phyloP scores from a whole-genome alignment of 2,888 invertebrate species.

The Phaedon cochleariae region DNA sequence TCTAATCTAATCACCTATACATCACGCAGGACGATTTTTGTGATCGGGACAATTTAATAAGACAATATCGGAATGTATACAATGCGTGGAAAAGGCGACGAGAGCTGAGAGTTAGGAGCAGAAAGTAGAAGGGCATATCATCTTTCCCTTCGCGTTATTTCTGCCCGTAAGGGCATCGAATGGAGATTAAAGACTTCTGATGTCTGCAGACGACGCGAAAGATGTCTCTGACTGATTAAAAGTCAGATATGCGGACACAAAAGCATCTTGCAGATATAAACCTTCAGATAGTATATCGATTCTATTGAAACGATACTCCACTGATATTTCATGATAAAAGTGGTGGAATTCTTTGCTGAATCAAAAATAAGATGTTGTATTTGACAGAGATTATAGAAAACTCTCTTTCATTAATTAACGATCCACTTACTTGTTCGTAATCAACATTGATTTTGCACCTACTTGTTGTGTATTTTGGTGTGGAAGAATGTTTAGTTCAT shows the following conservation, averaged over 20 bases:
- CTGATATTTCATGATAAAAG: no score
- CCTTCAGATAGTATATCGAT: not conserved
- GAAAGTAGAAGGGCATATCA: not conserved
- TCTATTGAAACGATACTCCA: not conserved
- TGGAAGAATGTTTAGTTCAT: no score
- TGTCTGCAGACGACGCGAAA: not conserved
- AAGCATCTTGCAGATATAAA: not conserved
- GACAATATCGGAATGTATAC: not conserved
- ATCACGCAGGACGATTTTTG: no score
- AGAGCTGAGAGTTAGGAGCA: not conserved
- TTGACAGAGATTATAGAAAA: no score
- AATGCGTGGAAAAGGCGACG: not conserved
- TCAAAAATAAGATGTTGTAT: no score
- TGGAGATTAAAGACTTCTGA: conserved; percentile 47
- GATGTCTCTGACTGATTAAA: conserved; percentile 20
- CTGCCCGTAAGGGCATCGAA: conserved; percentile 46
- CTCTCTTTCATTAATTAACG: no score
- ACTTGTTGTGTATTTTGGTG: no score
- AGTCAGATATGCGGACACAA: conserved; percentile 4
- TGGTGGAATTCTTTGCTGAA: no score
- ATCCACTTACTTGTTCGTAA: no score
- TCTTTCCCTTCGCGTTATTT: conserved; percentile 44
- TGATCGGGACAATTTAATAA: no score
- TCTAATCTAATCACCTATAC: no score
- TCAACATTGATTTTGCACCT: no score